Conservation (phyloP, 2,888 invertebrate species). For the Himalopsyche japonica region DNA sequence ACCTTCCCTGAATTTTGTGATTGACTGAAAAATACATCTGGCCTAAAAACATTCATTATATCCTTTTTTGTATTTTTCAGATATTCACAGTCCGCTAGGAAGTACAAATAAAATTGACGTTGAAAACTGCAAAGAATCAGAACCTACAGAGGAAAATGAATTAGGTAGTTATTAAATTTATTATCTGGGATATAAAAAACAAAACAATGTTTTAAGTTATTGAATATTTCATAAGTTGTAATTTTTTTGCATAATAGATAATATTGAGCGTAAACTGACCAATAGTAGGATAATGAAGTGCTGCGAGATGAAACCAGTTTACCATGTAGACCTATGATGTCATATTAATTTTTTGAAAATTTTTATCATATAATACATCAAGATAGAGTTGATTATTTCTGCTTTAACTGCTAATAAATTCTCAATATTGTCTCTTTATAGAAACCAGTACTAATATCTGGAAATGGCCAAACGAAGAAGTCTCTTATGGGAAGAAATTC, state of each 20-base stretch:
- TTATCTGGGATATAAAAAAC: too few relatives aligned
- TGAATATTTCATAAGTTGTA: too few relatives aligned
- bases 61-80: neutral
- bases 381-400: neutral
- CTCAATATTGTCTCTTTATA: neutral
- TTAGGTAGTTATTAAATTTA: neutral
- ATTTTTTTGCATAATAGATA: too few relatives aligned
- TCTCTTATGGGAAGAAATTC: slow-evolving; percentile 51
- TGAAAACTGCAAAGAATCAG: neutral
- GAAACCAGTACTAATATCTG: slow-evolving; percentile 47
- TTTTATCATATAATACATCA: neutral
- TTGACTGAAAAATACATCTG: too few relatives aligned
- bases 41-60: too few relatives aligned
- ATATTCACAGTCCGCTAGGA: neutral
- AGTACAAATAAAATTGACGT: neutral
- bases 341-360: neutral
- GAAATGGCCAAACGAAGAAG: slow-evolving; percentile 61
- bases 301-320: too few relatives aligned
- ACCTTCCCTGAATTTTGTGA: too few relatives aligned
- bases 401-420: neutral
- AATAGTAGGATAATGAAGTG: too few relatives aligned
- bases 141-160: neutral
- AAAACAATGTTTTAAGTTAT: too few relatives aligned
- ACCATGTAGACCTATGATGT: too few relatives aligned
- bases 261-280: too few relatives aligned